Base-by-base conservation (phyloP, 1,140 invertebrate genomes). In the Eubasilissa regina region DNA sequence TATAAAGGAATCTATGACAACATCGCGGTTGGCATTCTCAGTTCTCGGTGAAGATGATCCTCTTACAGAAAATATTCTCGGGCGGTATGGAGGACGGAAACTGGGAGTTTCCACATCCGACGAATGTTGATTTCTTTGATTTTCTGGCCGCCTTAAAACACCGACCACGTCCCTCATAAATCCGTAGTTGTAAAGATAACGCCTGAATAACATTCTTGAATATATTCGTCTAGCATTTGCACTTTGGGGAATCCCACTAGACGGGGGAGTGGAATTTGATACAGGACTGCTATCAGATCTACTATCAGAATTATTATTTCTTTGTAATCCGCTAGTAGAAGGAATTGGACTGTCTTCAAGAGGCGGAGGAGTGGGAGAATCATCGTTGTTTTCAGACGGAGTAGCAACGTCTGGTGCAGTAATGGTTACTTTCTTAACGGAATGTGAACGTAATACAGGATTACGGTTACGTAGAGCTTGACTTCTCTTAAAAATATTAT, bases 381-480 rank as follows among this genome's bases (percentile, higher is more conserved):
- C 64, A 55, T 45, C n/a, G 4, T 17, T 21, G 70, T n/a, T 51
- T 79, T 8, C 56, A 0, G 60, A 56, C 12, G 10, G 13, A 45
- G 4, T 62, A 17, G 75, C 10, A 48, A 51, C 25, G 55, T 45
- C 58, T 47, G 45, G 12, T 48, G 11, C 17, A 44, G 13, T n/a
- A 15, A 85, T 6, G 86, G 88, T 56, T 17, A 79, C 79, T 78
- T 84, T 86, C 75, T 84, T 87, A 80, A 85, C 86, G 35, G 83
- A 84, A 17, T 88, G 79, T 8, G 87, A 87, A 85, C 87, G 87
- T 47, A 85, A 85, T 17, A 79, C 72, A 21, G 88, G 88, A 84
- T 89, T 88, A 11, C 86, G 87, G 80, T 84, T 85, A 76, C 88
- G 86, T 45, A 89, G 81, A 7, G 87, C 87, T 84, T 87, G 87